Conservation (phyloP, 2,888 invertebrate species). For the Chloromyia formosa region DNA sequence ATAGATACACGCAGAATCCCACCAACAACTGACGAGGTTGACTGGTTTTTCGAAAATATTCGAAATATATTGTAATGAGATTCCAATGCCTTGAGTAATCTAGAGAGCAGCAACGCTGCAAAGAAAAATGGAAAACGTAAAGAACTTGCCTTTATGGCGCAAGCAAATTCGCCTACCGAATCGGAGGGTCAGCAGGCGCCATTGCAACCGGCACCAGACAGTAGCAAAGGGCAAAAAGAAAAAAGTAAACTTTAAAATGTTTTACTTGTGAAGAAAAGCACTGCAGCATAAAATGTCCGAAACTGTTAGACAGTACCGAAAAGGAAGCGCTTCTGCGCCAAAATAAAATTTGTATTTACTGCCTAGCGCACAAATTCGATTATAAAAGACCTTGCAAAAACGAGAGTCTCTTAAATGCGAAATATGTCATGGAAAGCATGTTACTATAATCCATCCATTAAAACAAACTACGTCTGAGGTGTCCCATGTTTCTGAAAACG, state of each 20-base stretch:
- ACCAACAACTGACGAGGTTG: background rate
- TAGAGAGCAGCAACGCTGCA: background rate
- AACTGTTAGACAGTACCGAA: background rate
- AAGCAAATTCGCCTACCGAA: background rate
- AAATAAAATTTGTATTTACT: background rate
- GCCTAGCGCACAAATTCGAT: no score
- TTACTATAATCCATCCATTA: no score
- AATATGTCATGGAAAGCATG: no score
- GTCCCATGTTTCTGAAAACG: no score
- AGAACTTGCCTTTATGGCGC: background rate
- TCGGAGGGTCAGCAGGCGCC: background rate
- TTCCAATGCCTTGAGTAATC: background rate
- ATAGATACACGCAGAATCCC: no score
- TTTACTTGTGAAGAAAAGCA: background rate
- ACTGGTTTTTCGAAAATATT: background rate
- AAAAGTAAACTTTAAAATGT: background rate
- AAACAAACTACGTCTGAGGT: no score
- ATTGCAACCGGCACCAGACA: background rate
- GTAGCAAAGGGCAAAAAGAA: background rate
- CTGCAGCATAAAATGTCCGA: background rate
- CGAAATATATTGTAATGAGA: background rate
- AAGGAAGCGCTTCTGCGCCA: no score
- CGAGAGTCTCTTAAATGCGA: no score
- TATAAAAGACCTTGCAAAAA: no score
- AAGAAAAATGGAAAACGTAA: background rate